Evolutionary conservation across 2,113 vertebrate genomes (phyloP), one percentile per base, ranked within the genome.

Genomic region (Catharus minimus): DNA sequence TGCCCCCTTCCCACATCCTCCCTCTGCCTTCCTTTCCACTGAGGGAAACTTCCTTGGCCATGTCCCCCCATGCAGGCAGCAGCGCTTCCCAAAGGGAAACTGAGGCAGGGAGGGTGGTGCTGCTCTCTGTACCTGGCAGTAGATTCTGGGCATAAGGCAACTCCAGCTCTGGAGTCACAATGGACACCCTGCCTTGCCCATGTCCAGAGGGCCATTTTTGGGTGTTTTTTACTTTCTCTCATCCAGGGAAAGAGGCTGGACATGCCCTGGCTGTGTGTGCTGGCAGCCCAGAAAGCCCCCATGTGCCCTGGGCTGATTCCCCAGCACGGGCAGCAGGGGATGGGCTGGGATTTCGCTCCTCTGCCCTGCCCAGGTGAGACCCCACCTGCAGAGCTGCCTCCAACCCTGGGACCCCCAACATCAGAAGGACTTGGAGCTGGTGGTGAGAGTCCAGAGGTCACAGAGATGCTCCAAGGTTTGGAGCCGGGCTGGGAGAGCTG

Each of bases 31-130:
- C 8, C 14, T 7, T 83, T 28, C 30, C 38, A 30, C 50, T n/a
- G 2, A 11, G 2, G 14, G 17, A 15, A 13, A 41, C 15, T 24
- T 62, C 14, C 56, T 66, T 15, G 3, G 33, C 32, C 69, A 26
- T 1, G 0, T 49, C 19, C 33, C 22, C 52, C n/a, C n/a, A 27
- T 0, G 0, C 33, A 83, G 19, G 50, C 28, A 71, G 27, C 49
- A 43, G 41, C 2, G 0, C 16, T 84, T 75, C 39, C 52, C 39
- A 28, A 14, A 20, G 66, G 71, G 71, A 92, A 67, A 82, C 44
- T 8, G 85, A 94, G 88, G 64, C 81, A 86, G 22, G 47, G 46
- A 90, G 52, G 21, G 26, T 2, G 13, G 21, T 36, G 36, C 6
- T 6, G 4, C 33, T 72, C 28, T 49, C 49, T 55, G 1, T 4